These are phyloP conservation scores for Microcebus tavaratra DNA, from an alignment of 2,113 vertebrate species.

Conservation along the genomic window DNA sequence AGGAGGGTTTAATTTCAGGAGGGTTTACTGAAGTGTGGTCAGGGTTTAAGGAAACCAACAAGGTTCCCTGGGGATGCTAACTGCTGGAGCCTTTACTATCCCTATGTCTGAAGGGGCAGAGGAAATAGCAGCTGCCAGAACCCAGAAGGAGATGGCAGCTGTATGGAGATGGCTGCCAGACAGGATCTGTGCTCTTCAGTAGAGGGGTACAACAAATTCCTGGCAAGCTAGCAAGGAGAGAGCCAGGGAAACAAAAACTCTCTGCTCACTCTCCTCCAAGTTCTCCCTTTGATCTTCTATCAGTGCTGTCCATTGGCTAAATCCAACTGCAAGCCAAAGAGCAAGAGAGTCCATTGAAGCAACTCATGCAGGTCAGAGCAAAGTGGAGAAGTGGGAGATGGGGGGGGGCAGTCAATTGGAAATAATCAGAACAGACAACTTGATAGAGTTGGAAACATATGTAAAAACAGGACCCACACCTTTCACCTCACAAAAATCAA, in stretches of 20 bases:
- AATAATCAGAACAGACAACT: neutral
- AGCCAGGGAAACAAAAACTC: neutral
- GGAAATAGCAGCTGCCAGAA: neutral
- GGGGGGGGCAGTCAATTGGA: neutral
- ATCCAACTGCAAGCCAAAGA: neutral
- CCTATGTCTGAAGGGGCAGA: neutral
- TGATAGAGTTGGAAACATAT: neutral
- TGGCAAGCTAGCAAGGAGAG: neutral
- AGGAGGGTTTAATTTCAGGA: neutral
- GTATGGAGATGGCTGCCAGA: neutral
- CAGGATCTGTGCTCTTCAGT: neutral
- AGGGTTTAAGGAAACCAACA: slow-evolving; percentile 32
- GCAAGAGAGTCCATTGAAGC: neutral
- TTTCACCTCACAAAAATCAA: too few relatives aligned
- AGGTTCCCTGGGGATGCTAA: neutral
- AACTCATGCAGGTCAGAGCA: neutral
- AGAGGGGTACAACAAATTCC: neutral
- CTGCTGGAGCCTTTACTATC: neutral
- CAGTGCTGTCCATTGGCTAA: neutral
- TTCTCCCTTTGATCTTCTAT: neutral
- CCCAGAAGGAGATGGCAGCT: neutral
- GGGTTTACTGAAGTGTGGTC: neutral
- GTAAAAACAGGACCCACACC: neutral
- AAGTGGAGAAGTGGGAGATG: neutral
- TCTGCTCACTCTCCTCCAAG: neutral